Evolutionary conservation across 2,888 invertebrate genomes (phyloP).

Genomic region (Sinelater perroti): DNA sequence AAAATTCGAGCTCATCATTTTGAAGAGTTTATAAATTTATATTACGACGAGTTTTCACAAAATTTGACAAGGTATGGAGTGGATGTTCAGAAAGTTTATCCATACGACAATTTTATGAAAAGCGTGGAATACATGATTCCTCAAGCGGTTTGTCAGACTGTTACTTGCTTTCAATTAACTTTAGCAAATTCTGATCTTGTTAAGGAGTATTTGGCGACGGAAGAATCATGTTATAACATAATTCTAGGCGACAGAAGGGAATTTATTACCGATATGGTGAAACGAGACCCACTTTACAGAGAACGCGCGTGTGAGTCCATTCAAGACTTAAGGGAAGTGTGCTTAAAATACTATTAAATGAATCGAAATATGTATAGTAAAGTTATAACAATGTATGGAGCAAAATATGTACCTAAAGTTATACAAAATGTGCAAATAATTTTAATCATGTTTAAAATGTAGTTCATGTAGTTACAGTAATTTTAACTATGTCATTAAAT

Average conservation of each 20-base stretch:
- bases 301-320: conserved; percentile 6
- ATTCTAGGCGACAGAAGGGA: conserved; percentile 50
- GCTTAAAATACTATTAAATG: conserved; percentile 9
- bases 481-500: too few species aligned
- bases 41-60: not conserved
- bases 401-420: too few species aligned
- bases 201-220: conserved; percentile 45
- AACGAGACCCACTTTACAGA: conserved; percentile 40
- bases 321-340: conserved; percentile 15
- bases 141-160: conserved; percentile 51
- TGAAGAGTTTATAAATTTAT: conserved; percentile 48
- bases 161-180: conserved; percentile 52
- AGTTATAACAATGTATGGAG: too few species aligned
- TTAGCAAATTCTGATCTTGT: conserved; percentile 45
- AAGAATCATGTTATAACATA: conserved; percentile 43
- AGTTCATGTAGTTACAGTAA: too few species aligned
- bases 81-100: not conserved
- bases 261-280: conserved; percentile 47
- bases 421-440: too few species aligned
- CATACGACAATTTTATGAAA: conserved; percentile 34
- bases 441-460: too few species aligned
- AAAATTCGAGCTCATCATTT: conserved; percentile 48
- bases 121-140: conserved; percentile 54
- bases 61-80: not conserved
- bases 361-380: too few species aligned